These are phyloP conservation scores for Labia minor DNA, from an alignment of 2,888 invertebrate genomes.

Conservation along the genomic window DNA sequence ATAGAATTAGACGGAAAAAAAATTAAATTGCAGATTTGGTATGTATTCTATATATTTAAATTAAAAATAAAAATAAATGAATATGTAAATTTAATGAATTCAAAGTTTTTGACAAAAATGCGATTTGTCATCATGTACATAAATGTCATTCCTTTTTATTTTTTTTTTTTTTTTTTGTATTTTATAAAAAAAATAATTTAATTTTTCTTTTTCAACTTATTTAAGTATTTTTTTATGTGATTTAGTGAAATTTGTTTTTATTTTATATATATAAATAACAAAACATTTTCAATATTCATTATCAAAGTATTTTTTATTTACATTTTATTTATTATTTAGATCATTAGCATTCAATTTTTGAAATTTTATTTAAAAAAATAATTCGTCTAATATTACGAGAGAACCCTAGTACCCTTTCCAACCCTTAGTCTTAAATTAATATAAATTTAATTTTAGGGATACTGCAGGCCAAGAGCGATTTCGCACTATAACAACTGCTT, in stretches of 20 bases:
- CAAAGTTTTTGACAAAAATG: too few species aligned
- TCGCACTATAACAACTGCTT: conserved; percentile 98
- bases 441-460: conserved; percentile 66
- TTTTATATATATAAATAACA: conserved; percentile 19
- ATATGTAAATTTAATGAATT: too few species aligned
- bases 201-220: too few species aligned
- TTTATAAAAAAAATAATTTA: too few species aligned
- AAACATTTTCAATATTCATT: neutral
- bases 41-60: conserved; percentile 35
- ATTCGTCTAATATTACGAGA: too few species aligned
- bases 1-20: conserved; percentile 97
- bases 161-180: too few species aligned
- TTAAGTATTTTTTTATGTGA: conserved; percentile 18
- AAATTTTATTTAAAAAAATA: too few species aligned
- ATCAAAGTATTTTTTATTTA: conserved; percentile 22
- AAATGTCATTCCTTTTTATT: too few species aligned
- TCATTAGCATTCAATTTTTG: conserved; percentile 45
- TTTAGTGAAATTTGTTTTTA: conserved; percentile 21
- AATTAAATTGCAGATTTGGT: conserved; percentile 99
- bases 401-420: too few species aligned
- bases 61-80: too few species aligned
- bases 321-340: conserved; percentile 28
- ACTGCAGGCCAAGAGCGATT: conserved; percentile 98
- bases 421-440: too few species aligned
- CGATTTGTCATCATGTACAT: too few species aligned